A percentile compares a stretch with the other conserved stretches of the same genome.
phyloP scores from a whole-genome alignment of 2,797 vertebrate genomes.

The Rallus crepitans region DNA sequence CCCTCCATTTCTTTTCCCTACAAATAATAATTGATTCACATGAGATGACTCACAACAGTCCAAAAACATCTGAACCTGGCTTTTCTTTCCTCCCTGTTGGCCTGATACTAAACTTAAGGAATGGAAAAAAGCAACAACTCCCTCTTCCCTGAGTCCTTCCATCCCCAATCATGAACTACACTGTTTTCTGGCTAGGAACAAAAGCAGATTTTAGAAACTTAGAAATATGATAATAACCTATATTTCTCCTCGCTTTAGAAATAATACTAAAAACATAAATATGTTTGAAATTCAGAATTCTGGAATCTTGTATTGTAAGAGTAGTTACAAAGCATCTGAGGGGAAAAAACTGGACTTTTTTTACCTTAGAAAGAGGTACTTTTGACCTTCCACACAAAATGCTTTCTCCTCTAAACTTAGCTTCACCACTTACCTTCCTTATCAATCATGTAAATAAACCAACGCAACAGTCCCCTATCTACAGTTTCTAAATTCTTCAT shows the following conservation, averaged over 20 bases:
- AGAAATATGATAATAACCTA: background rate
- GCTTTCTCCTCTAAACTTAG: background rate
- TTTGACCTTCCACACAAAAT: background rate
- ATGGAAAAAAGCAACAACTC: background rate
- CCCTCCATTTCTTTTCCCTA: background rate
- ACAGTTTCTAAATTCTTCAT: background rate
- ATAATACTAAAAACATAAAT: background rate
- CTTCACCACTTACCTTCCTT: background rate
- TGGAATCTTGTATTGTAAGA: background rate
- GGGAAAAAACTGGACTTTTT: background rate
- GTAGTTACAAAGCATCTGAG: background rate
- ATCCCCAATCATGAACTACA: accelerated
- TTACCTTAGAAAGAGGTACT: background rate
- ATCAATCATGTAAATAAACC: background rate
- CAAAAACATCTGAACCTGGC: background rate
- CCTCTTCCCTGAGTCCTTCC: background rate
- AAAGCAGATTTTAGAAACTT: background rate
- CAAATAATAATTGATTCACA: background rate
- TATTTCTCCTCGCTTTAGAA: background rate
- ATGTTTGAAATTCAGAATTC: background rate
- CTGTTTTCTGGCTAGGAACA: background rate
- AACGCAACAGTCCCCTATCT: background rate
- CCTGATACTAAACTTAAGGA: background rate
- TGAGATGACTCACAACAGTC: background rate
- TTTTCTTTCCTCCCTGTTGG: background rate